Conservation (phyloP, 53 echinoderm and acorn worm genomes). For the Crossaster papposus region DNA sequence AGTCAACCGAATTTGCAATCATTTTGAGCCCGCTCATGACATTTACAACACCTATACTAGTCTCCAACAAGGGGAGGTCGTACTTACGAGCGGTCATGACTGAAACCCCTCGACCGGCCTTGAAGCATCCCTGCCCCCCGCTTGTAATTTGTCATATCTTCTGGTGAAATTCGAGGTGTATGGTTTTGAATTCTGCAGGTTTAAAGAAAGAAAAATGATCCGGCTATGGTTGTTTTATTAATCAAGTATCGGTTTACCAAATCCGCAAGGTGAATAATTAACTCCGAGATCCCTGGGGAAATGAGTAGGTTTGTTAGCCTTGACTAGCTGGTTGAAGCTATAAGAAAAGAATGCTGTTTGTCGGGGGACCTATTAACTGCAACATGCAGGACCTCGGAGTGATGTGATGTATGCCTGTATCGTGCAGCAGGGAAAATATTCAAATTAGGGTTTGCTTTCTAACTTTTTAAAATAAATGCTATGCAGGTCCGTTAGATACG, state of each 20-base stretch:
- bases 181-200: background rate
- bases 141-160: constrained; percentile 31
- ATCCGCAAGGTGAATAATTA: background rate
- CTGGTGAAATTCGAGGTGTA: constrained; percentile 10
- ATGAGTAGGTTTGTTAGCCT: background rate
- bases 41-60: constrained; percentile 13
- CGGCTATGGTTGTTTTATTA: constrained; percentile 15
- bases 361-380: background rate
- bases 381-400: no score
- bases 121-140: constrained; percentile 1
- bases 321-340: background rate
- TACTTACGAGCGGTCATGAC: constrained; percentile 33
- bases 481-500: background rate
- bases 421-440: no score
- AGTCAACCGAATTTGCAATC: constrained; percentile 51
- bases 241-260: constrained; percentile 51
- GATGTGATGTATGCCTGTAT: no score
- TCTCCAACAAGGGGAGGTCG: background rate
- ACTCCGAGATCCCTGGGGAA: background rate
- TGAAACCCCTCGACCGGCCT: constrained; percentile 15
- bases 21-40: constrained; percentile 47
- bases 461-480: background rate
- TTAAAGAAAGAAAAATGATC: background rate
- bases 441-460: background rate
- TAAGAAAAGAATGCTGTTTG: background rate